phyloP scores from a whole-genome alignment of 2,113 vertebrate species.

The Rhineura floridana region DNA sequence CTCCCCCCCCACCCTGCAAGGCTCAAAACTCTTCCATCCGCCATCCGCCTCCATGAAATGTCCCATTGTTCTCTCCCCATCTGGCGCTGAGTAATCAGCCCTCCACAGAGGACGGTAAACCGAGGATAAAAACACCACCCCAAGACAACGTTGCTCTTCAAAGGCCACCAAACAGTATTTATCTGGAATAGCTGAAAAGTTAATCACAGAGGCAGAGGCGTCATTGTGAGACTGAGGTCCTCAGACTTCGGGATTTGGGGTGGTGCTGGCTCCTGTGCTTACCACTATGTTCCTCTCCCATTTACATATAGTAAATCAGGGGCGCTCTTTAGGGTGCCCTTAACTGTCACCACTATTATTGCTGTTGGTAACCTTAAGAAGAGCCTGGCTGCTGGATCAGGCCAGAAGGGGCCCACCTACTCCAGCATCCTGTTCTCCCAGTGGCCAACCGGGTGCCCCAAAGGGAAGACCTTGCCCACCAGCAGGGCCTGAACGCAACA shows the following conservation, averaged over 20 bases:
- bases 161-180: constrained; percentile 27
- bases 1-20: background rate
- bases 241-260: background rate
- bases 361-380: no score
- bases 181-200: constrained; percentile 31
- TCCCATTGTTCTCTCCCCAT: background rate
- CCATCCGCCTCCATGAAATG: background rate
- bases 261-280: background rate
- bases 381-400: no score
- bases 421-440: no score
- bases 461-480: no score
- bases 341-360: no score
- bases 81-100: background rate
- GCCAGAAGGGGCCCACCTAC: no score
- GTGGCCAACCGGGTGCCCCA: no score
- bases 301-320: background rate
- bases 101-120: background rate
- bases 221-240: background rate
- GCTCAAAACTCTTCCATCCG: background rate
- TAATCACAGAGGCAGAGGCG: constrained; percentile 25
- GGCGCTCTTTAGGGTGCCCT: no score
- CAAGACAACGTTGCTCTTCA: background rate
- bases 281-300: background rate
- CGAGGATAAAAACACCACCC: background rate
- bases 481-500: no score